Percentiles rank a stretch among this genome's conserved stretches.
phyloP scores from a whole-genome alignment of 2,888 invertebrate genomes.

The Pyralis farinalis region DNA sequence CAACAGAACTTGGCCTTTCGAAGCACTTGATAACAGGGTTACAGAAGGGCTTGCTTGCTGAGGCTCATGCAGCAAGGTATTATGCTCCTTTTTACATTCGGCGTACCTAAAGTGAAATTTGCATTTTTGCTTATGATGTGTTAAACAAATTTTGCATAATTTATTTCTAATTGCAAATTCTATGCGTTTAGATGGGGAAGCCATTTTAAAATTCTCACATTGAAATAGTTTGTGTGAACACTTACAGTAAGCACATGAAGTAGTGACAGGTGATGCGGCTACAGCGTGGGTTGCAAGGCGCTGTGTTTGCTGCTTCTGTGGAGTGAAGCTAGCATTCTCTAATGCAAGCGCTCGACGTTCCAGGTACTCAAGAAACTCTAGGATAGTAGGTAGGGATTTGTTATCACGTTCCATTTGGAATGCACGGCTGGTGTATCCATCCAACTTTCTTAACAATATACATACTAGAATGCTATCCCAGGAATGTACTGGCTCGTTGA shows the following conservation, averaged over 20 bases:
- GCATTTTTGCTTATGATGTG: constrained; percentile 10
- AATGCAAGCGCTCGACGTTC: not conserved
- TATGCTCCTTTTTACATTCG: too few relatives aligned
- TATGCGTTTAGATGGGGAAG: constrained; percentile 6
- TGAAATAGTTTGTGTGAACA: too few relatives aligned
- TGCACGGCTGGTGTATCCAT: constrained; percentile 9
- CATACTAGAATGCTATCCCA: constrained; percentile 11
- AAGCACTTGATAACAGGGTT: too few relatives aligned
- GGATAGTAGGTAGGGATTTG: constrained; percentile 3
- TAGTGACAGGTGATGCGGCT: too few relatives aligned
- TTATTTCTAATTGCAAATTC: constrained; percentile 9
- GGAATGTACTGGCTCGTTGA: constrained; percentile 3
- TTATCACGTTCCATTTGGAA: constrained; percentile 13
- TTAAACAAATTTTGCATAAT: constrained; percentile 14
- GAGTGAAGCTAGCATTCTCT: not conserved
- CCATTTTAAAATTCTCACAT: constrained; percentile 11
- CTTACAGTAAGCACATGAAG: too few relatives aligned
- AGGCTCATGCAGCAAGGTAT: too few relatives aligned
- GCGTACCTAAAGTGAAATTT: constrained; percentile 11
- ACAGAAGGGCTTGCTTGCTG: too few relatives aligned
- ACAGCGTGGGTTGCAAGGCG: too few relatives aligned
- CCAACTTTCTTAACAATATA: constrained; percentile 10
- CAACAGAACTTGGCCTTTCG: too few relatives aligned
- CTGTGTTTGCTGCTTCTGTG: too few relatives aligned
- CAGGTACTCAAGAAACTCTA: constrained; percentile 7